A percentile compares a stretch with the other conserved stretches of the same genome.
These are phyloP conservation scores for Tragelaphus imberbis DNA, from an alignment of 2,113 vertebrate genomes.

Conservation along the genomic window DNA sequence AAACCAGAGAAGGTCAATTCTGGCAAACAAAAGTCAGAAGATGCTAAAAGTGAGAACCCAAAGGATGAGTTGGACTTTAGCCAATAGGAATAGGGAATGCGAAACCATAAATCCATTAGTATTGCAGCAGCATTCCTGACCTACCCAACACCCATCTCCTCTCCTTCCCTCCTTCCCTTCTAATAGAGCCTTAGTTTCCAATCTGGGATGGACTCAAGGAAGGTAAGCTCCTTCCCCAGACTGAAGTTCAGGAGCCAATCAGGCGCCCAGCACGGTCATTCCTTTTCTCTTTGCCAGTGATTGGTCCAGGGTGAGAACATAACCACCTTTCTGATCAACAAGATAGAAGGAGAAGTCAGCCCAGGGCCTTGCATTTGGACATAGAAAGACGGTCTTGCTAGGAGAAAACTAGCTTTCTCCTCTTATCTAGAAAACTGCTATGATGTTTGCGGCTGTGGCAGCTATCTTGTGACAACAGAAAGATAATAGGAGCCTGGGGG, in stretches of 20 bases:
- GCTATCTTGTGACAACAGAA: conserved; percentile 37
- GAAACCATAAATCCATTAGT: background rate
- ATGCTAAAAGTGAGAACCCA: background rate
- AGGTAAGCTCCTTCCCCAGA: background rate
- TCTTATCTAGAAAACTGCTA: conserved; percentile 28
- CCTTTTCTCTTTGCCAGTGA: background rate
- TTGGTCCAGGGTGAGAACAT: background rate
- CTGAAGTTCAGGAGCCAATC: background rate
- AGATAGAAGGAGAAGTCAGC: background rate
- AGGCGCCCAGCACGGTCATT: background rate
- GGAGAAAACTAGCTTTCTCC: conserved; percentile 24
- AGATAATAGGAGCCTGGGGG: conserved; percentile 34
- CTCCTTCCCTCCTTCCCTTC: background rate
- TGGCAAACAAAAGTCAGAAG: background rate
- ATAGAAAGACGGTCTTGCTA: background rate
- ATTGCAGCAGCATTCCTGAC: background rate
- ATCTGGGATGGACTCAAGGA: background rate
- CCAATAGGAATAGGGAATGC: background rate
- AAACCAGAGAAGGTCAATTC: background rate
- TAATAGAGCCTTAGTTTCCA: background rate
- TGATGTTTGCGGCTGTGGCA: conserved; percentile 17
- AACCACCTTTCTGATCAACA: background rate
- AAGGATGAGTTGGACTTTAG: background rate
- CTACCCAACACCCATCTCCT: background rate
- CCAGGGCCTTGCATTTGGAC: background rate